Evolutionary conservation across 2,888 invertebrate genomes (phyloP).

Genomic region (Phasia obesa): DNA sequence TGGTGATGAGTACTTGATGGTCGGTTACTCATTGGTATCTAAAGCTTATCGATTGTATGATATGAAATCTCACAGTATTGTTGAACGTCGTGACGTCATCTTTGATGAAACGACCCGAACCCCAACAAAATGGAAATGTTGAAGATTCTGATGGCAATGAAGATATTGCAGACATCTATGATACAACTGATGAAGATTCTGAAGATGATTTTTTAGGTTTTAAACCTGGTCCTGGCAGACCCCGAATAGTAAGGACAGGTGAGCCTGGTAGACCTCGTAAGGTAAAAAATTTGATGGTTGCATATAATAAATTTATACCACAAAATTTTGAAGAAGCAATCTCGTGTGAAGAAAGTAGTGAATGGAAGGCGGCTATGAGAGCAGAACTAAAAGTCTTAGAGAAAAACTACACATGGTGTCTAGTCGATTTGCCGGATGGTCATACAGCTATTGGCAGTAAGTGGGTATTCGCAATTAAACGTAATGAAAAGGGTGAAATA

Average conservation of each 20-base stretch:
- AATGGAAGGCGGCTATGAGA: constrained; percentile 67
- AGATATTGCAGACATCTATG: constrained; percentile 7
- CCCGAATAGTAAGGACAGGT: constrained; percentile 42
- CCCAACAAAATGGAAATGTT: too few relatives aligned
- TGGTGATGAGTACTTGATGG: too few relatives aligned
- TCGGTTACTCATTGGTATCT: constrained; percentile 38
- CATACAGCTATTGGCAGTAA: constrained; percentile 60
- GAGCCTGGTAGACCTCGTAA: constrained; percentile 56
- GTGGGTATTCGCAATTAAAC: constrained; percentile 67
- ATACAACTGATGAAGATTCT: constrained; percentile 21
- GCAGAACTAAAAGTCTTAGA: constrained; percentile 61
- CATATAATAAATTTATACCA: constrained; percentile 46
- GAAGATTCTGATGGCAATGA: constrained; percentile 3
- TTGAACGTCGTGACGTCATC: constrained; percentile 53
- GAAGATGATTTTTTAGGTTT: constrained; percentile 23
- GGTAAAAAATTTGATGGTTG: constrained; percentile 56
- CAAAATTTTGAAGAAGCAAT: constrained; percentile 55
- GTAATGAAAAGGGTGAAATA: constrained; percentile 55
- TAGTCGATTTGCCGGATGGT: constrained; percentile 61
- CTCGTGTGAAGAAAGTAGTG: constrained; percentile 33
- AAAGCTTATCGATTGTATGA: constrained; percentile 62
- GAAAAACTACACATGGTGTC: constrained; percentile 65
- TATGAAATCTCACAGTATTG: constrained; percentile 15
- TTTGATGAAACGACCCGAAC: constrained; percentile 49
- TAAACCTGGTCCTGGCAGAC: constrained; percentile 34